Evolutionary conservation across 2,113 vertebrate genomes (phyloP).

Genomic region (Protomyctophum bolini): DNA sequence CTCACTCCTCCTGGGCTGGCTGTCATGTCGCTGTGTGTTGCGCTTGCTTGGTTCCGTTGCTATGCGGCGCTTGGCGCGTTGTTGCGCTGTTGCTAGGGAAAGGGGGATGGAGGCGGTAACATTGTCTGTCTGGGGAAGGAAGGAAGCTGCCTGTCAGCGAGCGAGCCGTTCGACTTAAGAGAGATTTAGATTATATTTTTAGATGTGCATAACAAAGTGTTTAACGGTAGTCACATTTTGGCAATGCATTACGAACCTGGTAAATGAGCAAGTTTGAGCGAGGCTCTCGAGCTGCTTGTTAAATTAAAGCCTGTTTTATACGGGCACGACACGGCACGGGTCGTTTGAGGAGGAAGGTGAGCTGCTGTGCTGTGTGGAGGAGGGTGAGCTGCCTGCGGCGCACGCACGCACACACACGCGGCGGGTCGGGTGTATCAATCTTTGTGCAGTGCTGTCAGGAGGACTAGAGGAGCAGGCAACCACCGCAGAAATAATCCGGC

Average conservation of each 20-base stretch:
- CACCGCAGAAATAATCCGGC: neutral
- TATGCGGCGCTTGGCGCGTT: conserved; percentile 39
- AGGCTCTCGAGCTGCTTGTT: conserved; percentile 23
- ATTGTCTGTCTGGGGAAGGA: conserved; percentile 31
- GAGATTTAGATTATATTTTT: no score
- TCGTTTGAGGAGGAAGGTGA: conserved; percentile 1
- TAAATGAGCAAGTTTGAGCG: neutral
- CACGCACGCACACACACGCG: no score
- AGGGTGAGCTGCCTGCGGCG: conserved; percentile 1
- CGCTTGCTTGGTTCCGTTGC: conserved; percentile 22
- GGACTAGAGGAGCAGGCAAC: neutral
- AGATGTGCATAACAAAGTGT: no score
- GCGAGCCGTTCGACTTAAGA: neutral
- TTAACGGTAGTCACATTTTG: neutral
- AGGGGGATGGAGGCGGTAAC: conserved; percentile 36
- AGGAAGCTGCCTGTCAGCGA: conserved; percentile 26
- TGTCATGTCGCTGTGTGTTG: conserved; percentile 32
- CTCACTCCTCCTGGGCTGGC: no score
- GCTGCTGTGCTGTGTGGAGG: neutral
- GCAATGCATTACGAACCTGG: neutral
- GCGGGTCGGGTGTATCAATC: neutral
- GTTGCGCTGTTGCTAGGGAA: conserved; percentile 42
- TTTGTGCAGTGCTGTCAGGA: no score
- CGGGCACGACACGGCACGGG: neutral
- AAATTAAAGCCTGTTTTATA: neutral